Evolutionary conservation across 2,113 vertebrate genomes (phyloP), one percentile per base, ranked within the genome.

Genomic region (Numenius arquata): DNA sequence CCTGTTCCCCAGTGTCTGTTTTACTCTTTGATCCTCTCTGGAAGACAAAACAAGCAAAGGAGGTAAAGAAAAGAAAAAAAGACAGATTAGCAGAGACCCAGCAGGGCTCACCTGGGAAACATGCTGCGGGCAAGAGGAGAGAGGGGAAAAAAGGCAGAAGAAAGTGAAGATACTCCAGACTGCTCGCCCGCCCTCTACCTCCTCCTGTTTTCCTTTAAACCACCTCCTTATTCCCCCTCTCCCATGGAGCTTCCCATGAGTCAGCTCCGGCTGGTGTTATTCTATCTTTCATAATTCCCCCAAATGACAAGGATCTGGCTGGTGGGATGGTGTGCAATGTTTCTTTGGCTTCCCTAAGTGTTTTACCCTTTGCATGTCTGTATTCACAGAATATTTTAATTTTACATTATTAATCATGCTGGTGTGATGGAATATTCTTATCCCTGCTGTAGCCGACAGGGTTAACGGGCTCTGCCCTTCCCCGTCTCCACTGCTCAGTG

Each of bases 41-140:
- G 36, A 94, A 93, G 36, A 80, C 71, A 86, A 68, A 18, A 74
- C 40, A 87, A 92, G 79, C 50, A 65, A 84, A 94, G 38, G 43
- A 94, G 14, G 13, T 67, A 86, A 95, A 92, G 34, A 12, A 86
- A 83, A 95, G 26, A 56, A 55, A 71, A 82, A 62, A 75, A 7
- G 32, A 76, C 56, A 77, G 85, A 65, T 74, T 36, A 90, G 82
- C 72, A 73, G 53, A 85, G 45, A 94, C 78, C 52, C 77, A 82
- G 30, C 70, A 89, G 68, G 74, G 82, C 78, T 96, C 91, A 91
- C 81, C 79, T 70, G 95, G 63, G 90, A 90, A 91, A 93, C 62
- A 41, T 23, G 85, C 77, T 85, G 81, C 22, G 9, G 77, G 74
- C 67, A 83, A 73, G 43, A 80, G 52, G 71, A 75, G 25, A 84